phyloP scores from a whole-genome alignment of 2,797 vertebrate species.

The Tinamus major region DNA sequence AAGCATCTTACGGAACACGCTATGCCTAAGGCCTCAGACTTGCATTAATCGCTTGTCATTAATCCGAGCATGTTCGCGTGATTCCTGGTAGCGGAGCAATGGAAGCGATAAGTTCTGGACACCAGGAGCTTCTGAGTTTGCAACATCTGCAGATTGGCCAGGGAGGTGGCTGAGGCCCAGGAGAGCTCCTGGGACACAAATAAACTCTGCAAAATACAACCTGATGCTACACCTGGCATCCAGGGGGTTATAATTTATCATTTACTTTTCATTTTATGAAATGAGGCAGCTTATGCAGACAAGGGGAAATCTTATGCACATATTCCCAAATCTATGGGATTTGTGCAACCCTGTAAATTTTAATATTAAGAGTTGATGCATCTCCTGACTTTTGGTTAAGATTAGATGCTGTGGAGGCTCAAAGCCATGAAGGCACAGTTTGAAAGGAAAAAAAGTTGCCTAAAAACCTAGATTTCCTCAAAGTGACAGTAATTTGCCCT shows the following conservation, averaged over 20 bases:
- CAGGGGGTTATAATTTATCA: no score
- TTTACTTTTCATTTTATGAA: no score
- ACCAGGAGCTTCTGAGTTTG: rapidly evolving
- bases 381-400: not conserved
- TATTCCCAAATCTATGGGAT: not conserved
- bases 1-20: not conserved
- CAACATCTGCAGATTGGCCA: not conserved
- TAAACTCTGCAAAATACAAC: not conserved
- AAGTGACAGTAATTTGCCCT: not conserved
- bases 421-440: not conserved
- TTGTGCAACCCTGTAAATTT: rapidly evolving
- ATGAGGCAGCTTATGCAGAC: no score
- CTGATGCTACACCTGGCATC: no score
- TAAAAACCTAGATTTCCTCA: not conserved
- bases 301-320: no score
- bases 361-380: not conserved
- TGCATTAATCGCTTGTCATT: not conserved
- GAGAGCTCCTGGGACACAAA: not conserved
- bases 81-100: not conserved
- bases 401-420: not conserved
- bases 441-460: not conserved
- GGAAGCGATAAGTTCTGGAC: not conserved
- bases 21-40: not conserved
- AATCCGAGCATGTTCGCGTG: not conserved
- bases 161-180: not conserved